These are phyloP conservation scores for Dicranocentrus wangi DNA, from an alignment of 2,888 invertebrate species.

Conservation along the genomic window DNA sequence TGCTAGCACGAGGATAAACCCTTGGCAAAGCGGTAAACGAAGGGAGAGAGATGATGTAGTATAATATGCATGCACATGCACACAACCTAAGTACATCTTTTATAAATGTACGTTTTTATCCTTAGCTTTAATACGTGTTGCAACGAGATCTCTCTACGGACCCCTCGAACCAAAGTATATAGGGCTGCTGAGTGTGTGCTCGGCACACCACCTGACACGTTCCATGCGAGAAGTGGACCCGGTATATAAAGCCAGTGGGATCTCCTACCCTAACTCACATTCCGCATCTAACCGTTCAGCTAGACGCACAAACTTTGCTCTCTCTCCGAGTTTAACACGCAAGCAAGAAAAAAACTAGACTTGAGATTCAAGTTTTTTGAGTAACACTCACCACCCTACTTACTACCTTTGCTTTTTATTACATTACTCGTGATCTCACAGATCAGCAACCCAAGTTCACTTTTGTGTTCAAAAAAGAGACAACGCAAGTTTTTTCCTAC, in stretches of 20 bases:
- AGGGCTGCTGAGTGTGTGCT: conserved; percentile 68
- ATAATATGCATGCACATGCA: conserved; percentile 44
- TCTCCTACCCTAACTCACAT: conserved; percentile 66
- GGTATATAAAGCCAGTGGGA: conserved; percentile 66
- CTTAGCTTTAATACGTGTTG: conserved; percentile 26
- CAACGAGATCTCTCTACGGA: conserved; percentile 34
- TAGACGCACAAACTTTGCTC: conserved; percentile 53
- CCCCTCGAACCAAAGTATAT: conserved; percentile 17
- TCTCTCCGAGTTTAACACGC: conserved; percentile 23
- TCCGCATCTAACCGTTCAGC: conserved; percentile 64
- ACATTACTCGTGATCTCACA: conserved; percentile 31
- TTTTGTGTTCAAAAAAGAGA: conserved; percentile 24
- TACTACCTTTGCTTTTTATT: too few relatives aligned
- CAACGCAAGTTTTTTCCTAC: conserved; percentile 6
- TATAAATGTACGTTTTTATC: too few relatives aligned
- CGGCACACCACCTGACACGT: conserved; percentile 73
- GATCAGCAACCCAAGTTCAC: neutral
- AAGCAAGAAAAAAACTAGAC: neutral
- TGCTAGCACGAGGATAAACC: conserved; percentile 60
- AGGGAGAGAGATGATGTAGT: conserved; percentile 10
- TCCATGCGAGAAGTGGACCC: conserved; percentile 61
- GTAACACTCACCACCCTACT: too few relatives aligned
- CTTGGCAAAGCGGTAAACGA: conserved; percentile 49
- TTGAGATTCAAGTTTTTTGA: conserved; percentile 10
- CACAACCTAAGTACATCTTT: too few relatives aligned